A percentile compares a stretch with the other conserved stretches of the same genome.
phyloP scores from a whole-genome alignment of 2,113 vertebrate genomes.

The Carassius auratus region DNA sequence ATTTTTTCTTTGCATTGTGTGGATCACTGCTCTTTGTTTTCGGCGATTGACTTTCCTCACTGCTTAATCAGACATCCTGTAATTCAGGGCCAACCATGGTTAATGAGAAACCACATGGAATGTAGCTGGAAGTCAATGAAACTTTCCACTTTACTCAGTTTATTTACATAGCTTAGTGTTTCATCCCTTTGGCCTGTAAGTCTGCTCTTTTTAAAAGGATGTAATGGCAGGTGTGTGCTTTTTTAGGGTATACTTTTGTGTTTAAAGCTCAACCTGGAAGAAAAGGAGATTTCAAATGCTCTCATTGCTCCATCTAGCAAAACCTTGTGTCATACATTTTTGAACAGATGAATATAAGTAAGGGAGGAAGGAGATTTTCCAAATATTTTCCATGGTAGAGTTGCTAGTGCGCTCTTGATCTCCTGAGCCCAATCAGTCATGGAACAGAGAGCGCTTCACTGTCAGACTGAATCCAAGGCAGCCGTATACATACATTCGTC shows the following conservation, averaged over 20 bases:
- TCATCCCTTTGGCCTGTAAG: not conserved
- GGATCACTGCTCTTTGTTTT: not conserved
- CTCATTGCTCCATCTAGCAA: not conserved
- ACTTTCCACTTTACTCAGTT: not conserved
- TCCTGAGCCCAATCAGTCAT: conserved; percentile 29
- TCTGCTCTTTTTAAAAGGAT: not conserved
- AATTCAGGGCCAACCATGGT: conserved; percentile 39
- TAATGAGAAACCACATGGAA: conserved; percentile 44
- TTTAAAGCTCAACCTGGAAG: not conserved
- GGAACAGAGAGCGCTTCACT: not conserved
- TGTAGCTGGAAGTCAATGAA: conserved; percentile 19
- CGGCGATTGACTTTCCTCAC: not conserved
- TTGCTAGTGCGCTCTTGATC: conserved; percentile 3
- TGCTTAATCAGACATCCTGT: conserved; percentile 18
- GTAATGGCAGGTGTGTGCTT: not conserved
- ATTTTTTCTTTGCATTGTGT: conserved; percentile 9
- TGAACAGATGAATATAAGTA: conserved; percentile 29
- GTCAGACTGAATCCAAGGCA: not conserved
- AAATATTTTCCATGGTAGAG: conserved; percentile 47
- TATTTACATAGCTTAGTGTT: conserved; percentile 17
- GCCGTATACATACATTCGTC: not conserved
- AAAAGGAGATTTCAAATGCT: not conserved
- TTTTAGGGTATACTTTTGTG: not conserved
- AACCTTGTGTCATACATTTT: not conserved
- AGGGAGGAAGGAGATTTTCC: conserved; percentile 35